Evolutionary conservation across 2,113 vertebrate species (phyloP), one percentile per base, ranked within the genome.

Genomic region (Sceloporus tristichus): DNA sequence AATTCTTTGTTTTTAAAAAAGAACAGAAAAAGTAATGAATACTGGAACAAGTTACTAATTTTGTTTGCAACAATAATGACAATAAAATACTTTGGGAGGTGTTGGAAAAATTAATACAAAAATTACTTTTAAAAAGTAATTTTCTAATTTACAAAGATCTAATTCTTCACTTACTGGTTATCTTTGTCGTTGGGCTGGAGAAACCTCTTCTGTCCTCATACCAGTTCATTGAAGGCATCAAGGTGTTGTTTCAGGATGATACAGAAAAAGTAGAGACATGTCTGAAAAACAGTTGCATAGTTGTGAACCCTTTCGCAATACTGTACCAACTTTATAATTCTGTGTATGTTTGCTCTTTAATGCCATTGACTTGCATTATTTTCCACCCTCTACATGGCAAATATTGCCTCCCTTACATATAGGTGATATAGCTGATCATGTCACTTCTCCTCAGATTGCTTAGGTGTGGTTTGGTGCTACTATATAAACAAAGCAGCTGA

Each of bases 401-500:
- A 89, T 40, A 90, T 85, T 71, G 91, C 90, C 85, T 93, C 90
- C 29, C 59, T 93, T 82, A 71, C 78, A 87, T 87, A 87, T 90
- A 92, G 89, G 62, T 5, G 48, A 68, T 83, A 91, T 71, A 91
- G 92, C 94, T 88, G 89, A 93, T 87, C 73, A 74, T 89, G 79
- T 92, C 89, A 85, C 79, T 0, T 53, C 2, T 70, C 82, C 88
- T 91, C 25, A 75, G 85, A 89, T 91, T 88, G 88, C 87, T 85
- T 90, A 93, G 92, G 91, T 90, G 84, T 94, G 90, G 59, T 40
- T 93, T 89, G 95, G 94, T 0, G 0, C 86, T 93, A 87, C 85
- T 92, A 94, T 95, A 92, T 92, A 95, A 96, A 90, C 87, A 95
- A 93, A 94, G 85, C 85, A 91, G 92, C 84, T 90, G 93, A 91